Percentiles rank a stretch among this genome's conserved stretches.
phyloP scores from a whole-genome alignment of 2,797 vertebrate species.

The Spheniscus humboldti region DNA sequence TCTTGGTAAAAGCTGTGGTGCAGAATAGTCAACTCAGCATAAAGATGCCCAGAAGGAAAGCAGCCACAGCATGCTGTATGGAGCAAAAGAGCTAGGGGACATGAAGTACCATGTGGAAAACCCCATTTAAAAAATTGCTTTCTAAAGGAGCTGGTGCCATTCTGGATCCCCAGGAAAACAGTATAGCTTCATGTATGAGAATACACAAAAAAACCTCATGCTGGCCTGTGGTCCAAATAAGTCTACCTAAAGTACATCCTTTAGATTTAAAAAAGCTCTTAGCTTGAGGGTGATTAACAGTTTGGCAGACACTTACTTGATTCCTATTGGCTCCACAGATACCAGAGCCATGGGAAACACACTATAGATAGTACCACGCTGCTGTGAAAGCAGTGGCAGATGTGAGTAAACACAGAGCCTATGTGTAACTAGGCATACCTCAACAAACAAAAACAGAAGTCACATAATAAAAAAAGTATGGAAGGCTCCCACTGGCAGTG shows the following conservation, averaged over 20 bases:
- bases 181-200: not conserved
- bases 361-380: not conserved
- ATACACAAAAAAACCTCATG: not conserved
- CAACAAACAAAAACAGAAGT: not conserved
- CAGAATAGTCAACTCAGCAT: not conserved
- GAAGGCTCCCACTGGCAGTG: not conserved
- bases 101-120: not conserved
- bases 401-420: not conserved
- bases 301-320: not conserved
- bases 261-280: not conserved
- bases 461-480: not conserved
- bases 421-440: not conserved
- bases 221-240: not conserved
- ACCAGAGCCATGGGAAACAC: not conserved
- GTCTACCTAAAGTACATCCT: not conserved
- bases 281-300: not conserved
- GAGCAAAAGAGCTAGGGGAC: not conserved
- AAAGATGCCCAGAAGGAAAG: not conserved
- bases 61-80: not conserved
- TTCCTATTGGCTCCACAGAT: not conserved
- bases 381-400: not conserved
- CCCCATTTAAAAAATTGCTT: not conserved
- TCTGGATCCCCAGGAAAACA: not conserved
- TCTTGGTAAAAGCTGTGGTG: not conserved
- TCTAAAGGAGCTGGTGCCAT: not conserved